Evolutionary conservation across 2,888 invertebrate genomes (phyloP).

Genomic region (Nephrotoma flavescens): DNA sequence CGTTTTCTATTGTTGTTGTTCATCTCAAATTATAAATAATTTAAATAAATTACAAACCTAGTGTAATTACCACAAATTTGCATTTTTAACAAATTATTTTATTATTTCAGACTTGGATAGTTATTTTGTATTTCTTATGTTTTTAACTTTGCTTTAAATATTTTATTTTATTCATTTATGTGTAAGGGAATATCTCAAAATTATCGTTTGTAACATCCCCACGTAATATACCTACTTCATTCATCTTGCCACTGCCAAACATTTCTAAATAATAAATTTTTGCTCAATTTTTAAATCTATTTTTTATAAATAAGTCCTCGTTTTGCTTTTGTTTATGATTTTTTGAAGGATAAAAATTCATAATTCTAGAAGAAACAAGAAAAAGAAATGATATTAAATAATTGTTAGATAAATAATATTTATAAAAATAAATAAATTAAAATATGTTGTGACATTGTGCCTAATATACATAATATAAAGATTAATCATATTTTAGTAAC

Average conservation of each 20-base stretch:
- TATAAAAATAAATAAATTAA: not conserved
- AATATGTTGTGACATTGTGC: constrained; percentile 5
- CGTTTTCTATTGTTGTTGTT: not conserved
- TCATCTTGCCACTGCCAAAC: not conserved
- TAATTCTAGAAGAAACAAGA: not conserved
- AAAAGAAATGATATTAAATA: not conserved
- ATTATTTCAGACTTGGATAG: not conserved
- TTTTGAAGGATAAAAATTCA: not conserved
- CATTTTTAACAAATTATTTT: not conserved
- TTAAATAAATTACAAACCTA: not conserved
- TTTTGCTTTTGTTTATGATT: not conserved
- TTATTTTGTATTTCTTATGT: not conserved
- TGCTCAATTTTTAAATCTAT: not conserved
- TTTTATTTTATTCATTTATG: not conserved
- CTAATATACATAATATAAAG: not conserved
- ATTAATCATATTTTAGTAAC: not conserved
- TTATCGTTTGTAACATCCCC: not conserved
- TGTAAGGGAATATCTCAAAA: not conserved
- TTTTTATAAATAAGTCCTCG: not conserved
- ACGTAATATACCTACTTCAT: not conserved
- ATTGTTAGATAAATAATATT: not conserved
- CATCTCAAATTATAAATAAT: not conserved
- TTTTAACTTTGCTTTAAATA: not conserved
- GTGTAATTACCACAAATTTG: not conserved
- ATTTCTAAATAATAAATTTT: not conserved